Conservation (phyloP, 2,113 vertebrate species). For the Alouatta palliata region DNA sequence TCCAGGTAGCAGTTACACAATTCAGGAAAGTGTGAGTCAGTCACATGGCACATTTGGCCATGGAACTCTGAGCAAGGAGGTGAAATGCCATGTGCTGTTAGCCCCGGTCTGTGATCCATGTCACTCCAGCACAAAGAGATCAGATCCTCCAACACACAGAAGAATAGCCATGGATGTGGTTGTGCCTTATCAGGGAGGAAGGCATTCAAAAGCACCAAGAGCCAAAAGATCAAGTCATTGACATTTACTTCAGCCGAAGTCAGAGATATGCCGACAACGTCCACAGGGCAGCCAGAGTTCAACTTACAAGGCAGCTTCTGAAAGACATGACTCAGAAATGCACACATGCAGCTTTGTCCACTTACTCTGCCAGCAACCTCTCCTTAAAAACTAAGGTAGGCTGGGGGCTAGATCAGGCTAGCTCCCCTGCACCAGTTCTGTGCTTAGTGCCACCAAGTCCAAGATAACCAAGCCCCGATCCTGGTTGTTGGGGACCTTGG, state of each 20-base stretch:
- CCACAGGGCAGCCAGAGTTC: background rate
- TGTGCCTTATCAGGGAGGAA: background rate
- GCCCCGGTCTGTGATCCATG: background rate
- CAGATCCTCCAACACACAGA: background rate
- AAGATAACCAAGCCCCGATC: background rate
- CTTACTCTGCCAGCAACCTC: background rate
- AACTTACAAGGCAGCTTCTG: background rate
- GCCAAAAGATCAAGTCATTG: background rate
- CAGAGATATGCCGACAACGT: background rate
- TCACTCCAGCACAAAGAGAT: background rate
- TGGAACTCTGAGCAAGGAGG: background rate
- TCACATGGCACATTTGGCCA: background rate
- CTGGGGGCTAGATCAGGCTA: background rate
- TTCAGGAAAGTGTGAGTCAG: background rate
- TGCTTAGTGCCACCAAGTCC: no score
- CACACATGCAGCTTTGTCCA: background rate
- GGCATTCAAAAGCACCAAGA: background rate
- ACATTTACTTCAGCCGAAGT: background rate
- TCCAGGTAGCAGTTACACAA: background rate
- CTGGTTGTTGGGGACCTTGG: background rate
- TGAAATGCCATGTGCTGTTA: background rate
- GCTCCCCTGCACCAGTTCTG: background rate
- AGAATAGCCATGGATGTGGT: background rate
- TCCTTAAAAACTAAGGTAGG: background rate
- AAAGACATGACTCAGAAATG: background rate